phyloP scores from a whole-genome alignment of 1,140 invertebrate genomes.

The Drosophila mojavensis region DNA sequence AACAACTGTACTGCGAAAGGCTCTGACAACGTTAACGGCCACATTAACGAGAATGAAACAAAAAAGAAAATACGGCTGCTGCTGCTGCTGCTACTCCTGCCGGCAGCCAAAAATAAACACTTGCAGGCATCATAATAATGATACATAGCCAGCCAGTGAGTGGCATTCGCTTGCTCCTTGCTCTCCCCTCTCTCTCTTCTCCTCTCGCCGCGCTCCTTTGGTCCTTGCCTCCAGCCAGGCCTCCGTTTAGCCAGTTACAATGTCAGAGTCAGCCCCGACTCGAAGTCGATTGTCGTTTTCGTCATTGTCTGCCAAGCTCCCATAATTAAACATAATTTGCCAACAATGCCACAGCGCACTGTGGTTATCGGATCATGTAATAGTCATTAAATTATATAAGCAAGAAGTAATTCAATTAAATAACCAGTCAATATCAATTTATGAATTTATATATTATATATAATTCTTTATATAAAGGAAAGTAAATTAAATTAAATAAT shows the following conservation, averaged over 20 bases:
- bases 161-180: slow-evolving; percentile 39
- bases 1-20: slow-evolving; percentile 64
- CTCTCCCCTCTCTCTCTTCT: background rate
- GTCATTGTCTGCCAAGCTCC: slow-evolving; percentile 67
- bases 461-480: too few relatives aligned
- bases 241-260: slow-evolving; percentile 46
- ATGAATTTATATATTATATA: too few relatives aligned
- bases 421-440: too few relatives aligned
- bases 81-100: slow-evolving; percentile 24
- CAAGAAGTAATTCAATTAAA: background rate
- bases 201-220: slow-evolving; percentile 1
- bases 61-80: background rate
- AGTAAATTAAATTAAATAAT: too few relatives aligned
- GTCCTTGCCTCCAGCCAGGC: slow-evolving; percentile 56
- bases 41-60: slow-evolving; percentile 67
- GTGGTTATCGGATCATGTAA: slow-evolving; percentile 20
- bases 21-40: slow-evolving; percentile 79
- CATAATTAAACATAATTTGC: slow-evolving; percentile 69
- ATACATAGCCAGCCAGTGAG: slow-evolving; percentile 68
- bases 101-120: slow-evolving; percentile 78
- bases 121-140: slow-evolving; percentile 77
- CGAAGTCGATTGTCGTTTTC: slow-evolving; percentile 46
- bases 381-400: background rate
- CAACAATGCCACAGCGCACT: slow-evolving; percentile 41
- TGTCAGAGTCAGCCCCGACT: slow-evolving; percentile 22